These are phyloP conservation scores for Plectus sambesii DNA, from an alignment of 1,140 invertebrate species.

Conservation along the genomic window DNA sequence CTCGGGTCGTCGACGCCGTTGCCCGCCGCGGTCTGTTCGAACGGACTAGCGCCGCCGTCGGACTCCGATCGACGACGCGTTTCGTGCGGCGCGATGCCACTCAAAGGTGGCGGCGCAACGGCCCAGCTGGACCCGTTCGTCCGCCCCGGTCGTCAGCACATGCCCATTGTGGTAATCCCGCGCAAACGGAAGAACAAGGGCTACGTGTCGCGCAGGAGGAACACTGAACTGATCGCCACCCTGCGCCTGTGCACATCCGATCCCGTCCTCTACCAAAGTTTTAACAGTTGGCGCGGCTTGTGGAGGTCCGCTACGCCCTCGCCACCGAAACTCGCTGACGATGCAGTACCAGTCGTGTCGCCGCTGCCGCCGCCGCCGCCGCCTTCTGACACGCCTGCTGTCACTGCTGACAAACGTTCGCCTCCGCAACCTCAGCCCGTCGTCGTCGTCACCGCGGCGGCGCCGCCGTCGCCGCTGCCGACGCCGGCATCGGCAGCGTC, in stretches of 20 bases:
- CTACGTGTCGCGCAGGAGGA: conserved; percentile 23
- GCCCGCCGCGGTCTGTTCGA: conserved; percentile 5
- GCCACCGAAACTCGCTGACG: too few species aligned
- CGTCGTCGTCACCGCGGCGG: neutral
- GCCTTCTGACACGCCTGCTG: conserved; percentile 18
- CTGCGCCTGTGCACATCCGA: conserved; percentile 22
- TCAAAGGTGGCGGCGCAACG: conserved; percentile 11
- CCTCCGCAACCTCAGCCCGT: conserved; percentile 3
- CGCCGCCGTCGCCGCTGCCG: conserved; percentile 1
- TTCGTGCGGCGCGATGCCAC: neutral
- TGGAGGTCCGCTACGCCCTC: conserved; percentile 16
- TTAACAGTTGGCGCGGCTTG: conserved; percentile 24
- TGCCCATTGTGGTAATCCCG: conserved; percentile 26
- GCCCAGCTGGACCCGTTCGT: conserved; percentile 1
- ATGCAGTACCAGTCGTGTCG: too few species aligned
- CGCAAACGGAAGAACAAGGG: conserved; percentile 27
- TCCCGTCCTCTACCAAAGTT: conserved; percentile 24
- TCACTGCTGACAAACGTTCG: neutral
- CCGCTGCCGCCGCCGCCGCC: conserved; percentile 22
- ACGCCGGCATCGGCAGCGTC: conserved; percentile 7
- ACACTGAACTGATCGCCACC: conserved; percentile 25
- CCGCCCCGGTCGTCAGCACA: conserved; percentile 12
- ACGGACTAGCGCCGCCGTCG: neutral
- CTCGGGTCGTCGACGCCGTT: too few species aligned
- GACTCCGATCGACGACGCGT: neutral